Evolutionary conservation across 1,140 invertebrate genomes (phyloP).

Genomic region (Brachionus manjavacas): DNA sequence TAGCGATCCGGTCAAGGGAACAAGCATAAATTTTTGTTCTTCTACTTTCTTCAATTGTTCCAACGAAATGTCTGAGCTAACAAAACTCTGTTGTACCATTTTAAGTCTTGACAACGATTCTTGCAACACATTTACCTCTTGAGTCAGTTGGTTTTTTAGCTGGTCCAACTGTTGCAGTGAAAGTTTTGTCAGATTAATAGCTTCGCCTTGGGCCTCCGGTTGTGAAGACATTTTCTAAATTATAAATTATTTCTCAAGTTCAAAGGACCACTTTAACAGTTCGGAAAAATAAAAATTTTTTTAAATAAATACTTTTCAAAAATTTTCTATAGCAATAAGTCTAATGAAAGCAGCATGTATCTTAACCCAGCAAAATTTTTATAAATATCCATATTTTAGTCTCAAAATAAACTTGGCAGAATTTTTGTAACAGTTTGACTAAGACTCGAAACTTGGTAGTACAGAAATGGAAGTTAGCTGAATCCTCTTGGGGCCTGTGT

Average conservation of each 20-base stretch:
- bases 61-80: neutral
- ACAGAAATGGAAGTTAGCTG: neutral
- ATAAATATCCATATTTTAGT: neutral
- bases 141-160: slow-evolving; percentile 6
- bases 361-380: neutral
- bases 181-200: slow-evolving; percentile 1
- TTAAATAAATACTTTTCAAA: neutral
- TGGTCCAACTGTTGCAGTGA: slow-evolving; percentile 36
- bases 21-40: slow-evolving; percentile 20
- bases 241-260: neutral
- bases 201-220: neutral
- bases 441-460: neutral
- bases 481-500: neutral
- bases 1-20: slow-evolving; percentile 62
- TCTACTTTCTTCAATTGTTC: neutral
- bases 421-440: neutral
- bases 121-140: slow-evolving; percentile 39
- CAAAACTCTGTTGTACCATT: slow-evolving; percentile 40
- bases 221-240: neutral
- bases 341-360: neutral
- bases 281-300: neutral
- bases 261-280: neutral
- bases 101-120: slow-evolving; percentile 1
- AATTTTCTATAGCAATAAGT: neutral
- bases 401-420: neutral